Conservation (phyloP, 1,140 invertebrate genomes). For the Bathynomus jamesi region DNA sequence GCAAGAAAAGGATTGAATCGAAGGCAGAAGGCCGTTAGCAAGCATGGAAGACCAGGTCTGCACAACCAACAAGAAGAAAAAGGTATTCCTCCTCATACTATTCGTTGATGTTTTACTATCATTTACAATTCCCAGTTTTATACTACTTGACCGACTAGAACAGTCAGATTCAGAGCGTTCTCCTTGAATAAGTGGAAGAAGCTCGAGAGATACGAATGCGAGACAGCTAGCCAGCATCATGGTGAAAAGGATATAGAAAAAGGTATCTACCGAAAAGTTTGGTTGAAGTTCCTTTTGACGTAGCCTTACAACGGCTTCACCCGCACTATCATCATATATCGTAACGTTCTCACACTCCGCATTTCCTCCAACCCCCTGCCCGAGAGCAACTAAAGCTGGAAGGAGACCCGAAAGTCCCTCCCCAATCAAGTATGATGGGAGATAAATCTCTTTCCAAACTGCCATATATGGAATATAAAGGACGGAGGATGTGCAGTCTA, state of each 20-base stretch:
- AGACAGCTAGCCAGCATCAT: constrained; percentile 47
- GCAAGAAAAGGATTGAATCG: constrained; percentile 78
- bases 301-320: constrained; percentile 32
- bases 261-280: constrained; percentile 54
- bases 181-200: constrained; percentile 41
- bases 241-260: constrained; percentile 59
- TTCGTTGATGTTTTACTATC: neutral
- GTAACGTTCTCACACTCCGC: too few relatives aligned
- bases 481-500: constrained; percentile 88
- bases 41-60: constrained; percentile 51
- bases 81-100: too few relatives aligned
- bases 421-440: constrained; percentile 58
- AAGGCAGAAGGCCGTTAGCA: constrained; percentile 68
- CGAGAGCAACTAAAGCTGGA: constrained; percentile 72
- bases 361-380: constrained; percentile 41
- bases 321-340: constrained; percentile 50
- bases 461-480: constrained; percentile 84
- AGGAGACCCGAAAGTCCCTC: constrained; percentile 81
- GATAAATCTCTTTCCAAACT: constrained; percentile 63
- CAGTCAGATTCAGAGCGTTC: constrained; percentile 24
- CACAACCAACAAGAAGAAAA: constrained; percentile 16
- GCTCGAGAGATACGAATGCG: constrained; percentile 48
- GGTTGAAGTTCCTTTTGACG: constrained; percentile 45
- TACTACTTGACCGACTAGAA: neutral
- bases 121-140: neutral